Base-by-base conservation (phyloP, 2,888 invertebrate species). In the Aethes cnicana region DNA sequence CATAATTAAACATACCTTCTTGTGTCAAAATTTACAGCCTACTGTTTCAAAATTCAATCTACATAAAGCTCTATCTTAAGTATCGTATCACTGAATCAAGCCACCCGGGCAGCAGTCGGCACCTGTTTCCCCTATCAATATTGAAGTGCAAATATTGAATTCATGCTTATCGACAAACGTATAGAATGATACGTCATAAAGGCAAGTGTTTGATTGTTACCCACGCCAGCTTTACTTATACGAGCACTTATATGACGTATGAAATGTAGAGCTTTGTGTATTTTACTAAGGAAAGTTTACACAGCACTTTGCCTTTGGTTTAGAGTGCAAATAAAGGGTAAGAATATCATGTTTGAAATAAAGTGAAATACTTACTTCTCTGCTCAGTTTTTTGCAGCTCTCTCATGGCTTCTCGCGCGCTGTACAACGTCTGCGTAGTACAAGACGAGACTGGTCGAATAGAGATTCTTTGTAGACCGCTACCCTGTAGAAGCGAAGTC, bases 401-500 rank as follows among this genome's bases (percentile, higher is more conserved):
- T 46, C 72, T 81, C 71, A 76, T 72, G 4, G 71, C 70, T 1
- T 79, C 77, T 50, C 77, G 66, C 30, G 75, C 70, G 39, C 63
- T 68, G 47, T 78, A 76, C 33, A 81, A 57, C 2, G 74, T 72
- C 54, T 81, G 79, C 4, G 75, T 71, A 17, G 73, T 66, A 2
- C 70, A 64, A 1, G 76, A 65, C 3, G 80, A 62, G 30, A 89
- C 70, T 1, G 89, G 85, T 63, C 81, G 76, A 6, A 87, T 64
- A 5, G 77, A 71, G 3, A 88, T 77, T 55, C 74, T 80, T 49
- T 90, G 90, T 17, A 90, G 66, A 3, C 90, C 88, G 59, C 86
- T 88, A 4, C 90, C 90, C 0, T 86, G 87, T 12, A 90, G 61
- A 41, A 90, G 58, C 0, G 84, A 66, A 0, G 90, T 74, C 33